phyloP scores from a whole-genome alignment of 2,797 vertebrate genomes.

The Poeciliopsis infans region DNA sequence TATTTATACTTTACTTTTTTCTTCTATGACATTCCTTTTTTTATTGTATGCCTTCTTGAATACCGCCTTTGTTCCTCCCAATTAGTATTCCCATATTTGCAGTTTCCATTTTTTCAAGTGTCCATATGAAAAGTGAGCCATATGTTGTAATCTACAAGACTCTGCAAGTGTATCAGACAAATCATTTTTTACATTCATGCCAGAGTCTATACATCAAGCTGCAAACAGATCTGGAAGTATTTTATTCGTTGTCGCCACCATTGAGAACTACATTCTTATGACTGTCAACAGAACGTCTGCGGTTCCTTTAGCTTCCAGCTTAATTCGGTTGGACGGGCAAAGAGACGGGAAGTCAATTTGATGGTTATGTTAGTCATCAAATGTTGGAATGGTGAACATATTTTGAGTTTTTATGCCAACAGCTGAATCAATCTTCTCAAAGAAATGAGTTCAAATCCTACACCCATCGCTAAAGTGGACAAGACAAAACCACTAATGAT shows the following conservation, averaged over 20 bases:
- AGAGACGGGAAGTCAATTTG: conserved; percentile 14
- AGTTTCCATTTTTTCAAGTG: neutral
- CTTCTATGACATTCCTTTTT: neutral
- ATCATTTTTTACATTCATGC: conserved; percentile 36
- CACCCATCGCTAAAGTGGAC: neutral
- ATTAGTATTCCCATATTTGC: neutral
- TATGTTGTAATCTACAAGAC: neutral
- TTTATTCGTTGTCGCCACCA: conserved; percentile 26
- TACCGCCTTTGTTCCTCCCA: neutral
- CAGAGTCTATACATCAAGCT: conserved; percentile 22
- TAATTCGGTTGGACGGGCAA: conserved; percentile 18
- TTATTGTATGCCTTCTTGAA: neutral
- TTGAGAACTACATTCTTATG: conserved; percentile 19
- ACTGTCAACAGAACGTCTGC: conserved; percentile 40
- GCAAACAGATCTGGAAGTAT: conserved; percentile 18
- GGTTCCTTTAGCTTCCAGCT: conserved; percentile 5
- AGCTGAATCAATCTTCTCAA: conserved; percentile 15
- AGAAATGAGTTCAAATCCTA: neutral
- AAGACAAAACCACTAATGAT: neutral
- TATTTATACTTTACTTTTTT: neutral
- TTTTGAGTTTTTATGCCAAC: conserved; percentile 18
- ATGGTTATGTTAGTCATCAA: conserved; percentile 31
- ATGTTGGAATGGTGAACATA: conserved; percentile 11
- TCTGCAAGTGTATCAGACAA: conserved; percentile 24
- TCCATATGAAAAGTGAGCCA: neutral